These are phyloP conservation scores for Styela plicata DNA, from an alignment of 23 tunicate genomes.

Conservation along the genomic window DNA sequence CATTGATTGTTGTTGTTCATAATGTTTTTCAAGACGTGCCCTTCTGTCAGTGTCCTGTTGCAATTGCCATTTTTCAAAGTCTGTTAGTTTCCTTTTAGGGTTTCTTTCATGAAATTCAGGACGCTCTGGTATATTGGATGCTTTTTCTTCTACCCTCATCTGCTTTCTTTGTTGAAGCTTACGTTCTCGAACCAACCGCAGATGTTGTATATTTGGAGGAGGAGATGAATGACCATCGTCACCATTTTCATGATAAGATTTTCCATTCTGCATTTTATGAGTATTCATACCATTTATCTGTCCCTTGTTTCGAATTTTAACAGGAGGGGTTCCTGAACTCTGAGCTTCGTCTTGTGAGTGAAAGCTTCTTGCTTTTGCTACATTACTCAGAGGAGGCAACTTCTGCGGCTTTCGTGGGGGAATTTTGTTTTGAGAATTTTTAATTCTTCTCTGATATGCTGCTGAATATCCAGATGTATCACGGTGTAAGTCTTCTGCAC, in stretches of 20 bases:
- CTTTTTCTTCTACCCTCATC: slow-evolving; percentile 2
- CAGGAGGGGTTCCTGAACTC: neutral
- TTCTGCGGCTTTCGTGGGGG: neutral
- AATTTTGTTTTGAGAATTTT: neutral
- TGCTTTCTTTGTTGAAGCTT: slow-evolving; percentile 26
- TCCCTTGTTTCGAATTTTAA: neutral
- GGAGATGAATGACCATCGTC: slow-evolving; percentile 33
- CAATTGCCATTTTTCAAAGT: slow-evolving; percentile 78
- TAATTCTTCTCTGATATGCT: neutral
- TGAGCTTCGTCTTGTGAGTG: neutral
- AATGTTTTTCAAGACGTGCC: slow-evolving; percentile 29
- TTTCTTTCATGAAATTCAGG: neutral
- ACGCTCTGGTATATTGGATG: slow-evolving; percentile 2
- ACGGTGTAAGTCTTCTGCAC: neutral
- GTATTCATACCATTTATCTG: neutral
- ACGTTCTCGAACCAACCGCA: slow-evolving; percentile 20
- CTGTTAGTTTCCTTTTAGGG: slow-evolving; percentile 29
- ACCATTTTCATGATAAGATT: neutral
- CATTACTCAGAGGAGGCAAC: neutral
- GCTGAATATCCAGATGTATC: neutral
- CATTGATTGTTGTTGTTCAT: neutral
- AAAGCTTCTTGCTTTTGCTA: slow-evolving; percentile 1
- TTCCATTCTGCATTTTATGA: neutral
- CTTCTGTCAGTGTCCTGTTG: slow-evolving; percentile 49
- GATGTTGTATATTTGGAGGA: slow-evolving; percentile 35